A percentile compares a stretch with the other conserved stretches of the same genome.
phyloP scores from a whole-genome alignment of 2,797 vertebrate species.

The Psittacula echo region DNA sequence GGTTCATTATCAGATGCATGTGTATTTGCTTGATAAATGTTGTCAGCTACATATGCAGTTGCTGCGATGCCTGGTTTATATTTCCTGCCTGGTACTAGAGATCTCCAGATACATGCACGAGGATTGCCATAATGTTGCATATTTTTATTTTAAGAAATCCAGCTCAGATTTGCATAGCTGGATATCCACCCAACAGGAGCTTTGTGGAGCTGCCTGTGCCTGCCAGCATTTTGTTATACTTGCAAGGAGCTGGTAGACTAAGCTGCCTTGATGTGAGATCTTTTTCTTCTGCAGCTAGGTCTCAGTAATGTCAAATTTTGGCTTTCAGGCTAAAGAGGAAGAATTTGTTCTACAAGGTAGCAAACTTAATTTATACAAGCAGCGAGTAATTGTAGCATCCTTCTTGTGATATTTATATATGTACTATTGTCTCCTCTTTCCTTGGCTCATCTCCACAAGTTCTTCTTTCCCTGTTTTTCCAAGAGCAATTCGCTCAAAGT shows the following conservation, averaged over 20 bases:
- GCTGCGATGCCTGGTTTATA: neutral
- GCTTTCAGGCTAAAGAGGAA: neutral
- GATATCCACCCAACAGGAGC: neutral
- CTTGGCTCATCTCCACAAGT: neutral
- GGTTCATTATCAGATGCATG: neutral
- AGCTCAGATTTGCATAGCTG: neutral
- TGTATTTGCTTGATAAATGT: neutral
- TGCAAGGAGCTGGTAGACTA: neutral
- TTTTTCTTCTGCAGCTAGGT: neutral
- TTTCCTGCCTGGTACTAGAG: neutral
- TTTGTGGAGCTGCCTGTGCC: neutral
- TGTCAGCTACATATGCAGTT: neutral
- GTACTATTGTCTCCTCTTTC: neutral
- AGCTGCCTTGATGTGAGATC: neutral
- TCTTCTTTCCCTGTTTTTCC: neutral
- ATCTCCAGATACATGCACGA: neutral
- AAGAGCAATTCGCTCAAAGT: neutral
- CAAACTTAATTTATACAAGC: neutral
- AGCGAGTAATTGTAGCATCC: neutral
- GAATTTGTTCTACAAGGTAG: neutral
- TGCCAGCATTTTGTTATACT: neutral
- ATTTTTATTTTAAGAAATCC: neutral
- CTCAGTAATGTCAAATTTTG: neutral
- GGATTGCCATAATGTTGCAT: neutral
- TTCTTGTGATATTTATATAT: neutral